Evolutionary conservation across 2,113 vertebrate species (phyloP), one percentile per base, ranked within the genome.

Genomic region (Centrocercus urophasianus): DNA sequence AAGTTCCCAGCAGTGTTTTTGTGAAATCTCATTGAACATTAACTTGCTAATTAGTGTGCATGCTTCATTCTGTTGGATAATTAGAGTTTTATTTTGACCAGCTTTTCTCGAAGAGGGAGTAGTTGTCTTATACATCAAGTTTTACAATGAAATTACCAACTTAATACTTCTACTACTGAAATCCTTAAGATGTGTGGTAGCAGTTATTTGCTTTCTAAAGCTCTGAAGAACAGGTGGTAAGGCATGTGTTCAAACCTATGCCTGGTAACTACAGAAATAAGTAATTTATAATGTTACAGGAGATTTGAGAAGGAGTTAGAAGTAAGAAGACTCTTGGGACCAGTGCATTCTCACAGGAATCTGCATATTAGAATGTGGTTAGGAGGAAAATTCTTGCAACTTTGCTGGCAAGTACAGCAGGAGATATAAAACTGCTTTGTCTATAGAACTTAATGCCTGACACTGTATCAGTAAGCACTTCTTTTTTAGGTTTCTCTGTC

Each of bases 1-100:
- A 83, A 52, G 85, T 95, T 96, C 83, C 93, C 88, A 94, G 77
- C 72, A 93, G 71, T 81, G 47, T 74, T 96, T 95, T 82, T 80
- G 89, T 94, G 86, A 79, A 94, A 94, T 86, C 52, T 92, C 84
- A 86, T 95, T 95, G 73, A 88, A 88, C 61, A 76, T 95, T 92
- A 86, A 90, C 73, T 95, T 88, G 73, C 67, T 96, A 95, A 96
- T 93, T 94, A 81, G 22, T 47, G 81, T 83, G 90, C 93, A 60
- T 48, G 61, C 52, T 86, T 96, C 48, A 83, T 88, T 96, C 84
- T 90, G 43, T 82, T 87, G 82, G 38, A 70, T 92, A 91, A 50
- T 77, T 87, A 56, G 48, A 60, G 75, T 88, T 89, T 64, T 93
- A 36, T 77, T 90, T 88, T 86, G 60, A 91, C 78, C 76, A 45